Evolutionary conservation across 2,113 vertebrate genomes (phyloP), one percentile per base, ranked within the genome.

Genomic region (Condylura cristata): DNA sequence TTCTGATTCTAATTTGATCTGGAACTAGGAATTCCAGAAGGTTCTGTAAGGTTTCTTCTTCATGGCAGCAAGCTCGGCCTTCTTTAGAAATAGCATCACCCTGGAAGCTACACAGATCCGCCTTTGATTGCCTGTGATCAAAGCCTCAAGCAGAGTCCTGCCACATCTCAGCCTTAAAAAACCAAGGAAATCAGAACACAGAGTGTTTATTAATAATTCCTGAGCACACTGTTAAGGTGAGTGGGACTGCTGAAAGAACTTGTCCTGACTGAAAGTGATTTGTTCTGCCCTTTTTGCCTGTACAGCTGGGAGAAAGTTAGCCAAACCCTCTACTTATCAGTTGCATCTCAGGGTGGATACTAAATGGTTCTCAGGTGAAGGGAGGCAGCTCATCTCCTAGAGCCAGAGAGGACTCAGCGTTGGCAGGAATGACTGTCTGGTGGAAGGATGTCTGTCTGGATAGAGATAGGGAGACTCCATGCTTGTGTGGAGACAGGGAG

Each of bases 71-170:
- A 79, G 34, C 61, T 95, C 63, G 3, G 37, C 65, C 51, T 91
- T 81, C 83, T 58, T 26, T 8, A 6, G 65, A 16, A 93, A 60
- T 24, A 92, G 48, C 2, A 2, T 80, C 90, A 90, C 34, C 71
- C 86, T 89, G 84, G 83, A 93, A 91, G 70, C 80, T 46, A 76
- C 48, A 61, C 79, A 63, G 89, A 78, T 79, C 86, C 75, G 24
- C 48, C 90, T 96, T 97, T 97, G 95, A 95, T 93, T 88, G 70
- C 94, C 88, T 71, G 4, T 93, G 95, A 97, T 96, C 96, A 98
- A 97, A 97, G 82, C 82, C 24, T 7, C 0, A 0, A 53, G 70
- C 74, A 8, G 61, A 16, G 46, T 83, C 88, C 74, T 76, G 61
- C 26, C 92, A 94, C 70, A 71, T 18, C 91, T 60, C 68, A 75